phyloP scores from a whole-genome alignment of 2,797 vertebrate genomes.

The Sebastes reedi region DNA sequence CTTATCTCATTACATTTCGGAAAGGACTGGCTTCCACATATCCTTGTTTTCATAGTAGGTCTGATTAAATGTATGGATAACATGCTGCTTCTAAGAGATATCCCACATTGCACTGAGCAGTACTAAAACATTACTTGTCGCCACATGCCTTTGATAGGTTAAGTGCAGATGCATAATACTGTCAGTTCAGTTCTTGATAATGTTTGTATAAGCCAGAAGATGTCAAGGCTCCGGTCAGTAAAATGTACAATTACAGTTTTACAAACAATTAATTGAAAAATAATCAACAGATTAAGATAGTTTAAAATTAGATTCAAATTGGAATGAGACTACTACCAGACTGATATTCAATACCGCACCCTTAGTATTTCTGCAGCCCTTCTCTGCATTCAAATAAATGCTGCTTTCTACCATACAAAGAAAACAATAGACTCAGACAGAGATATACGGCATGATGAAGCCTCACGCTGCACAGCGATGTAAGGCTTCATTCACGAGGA shows the following conservation, averaged over 20 bases:
- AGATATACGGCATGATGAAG: neutral
- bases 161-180: neutral
- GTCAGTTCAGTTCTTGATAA: neutral
- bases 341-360: neutral
- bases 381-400: neutral
- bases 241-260: neutral
- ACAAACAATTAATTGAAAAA: neutral
- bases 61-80: neutral
- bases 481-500: slow-evolving; percentile 15
- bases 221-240: neutral
- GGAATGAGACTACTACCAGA: neutral
- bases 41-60: neutral
- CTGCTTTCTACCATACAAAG: neutral
- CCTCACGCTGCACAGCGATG: slow-evolving; percentile 7
- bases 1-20: neutral
- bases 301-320: neutral
- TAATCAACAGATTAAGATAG: neutral
- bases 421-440: neutral
- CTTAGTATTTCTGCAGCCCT: neutral
- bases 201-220: neutral
- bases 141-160: neutral
- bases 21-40: neutral
- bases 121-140: neutral
- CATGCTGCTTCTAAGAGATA: neutral
- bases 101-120: neutral